A percentile compares a stretch with the other conserved stretches of the same genome.
These are phyloP conservation scores for Melanostigma gelatinosum DNA, from an alignment of 2,113 vertebrate species.

Conservation along the genomic window DNA sequence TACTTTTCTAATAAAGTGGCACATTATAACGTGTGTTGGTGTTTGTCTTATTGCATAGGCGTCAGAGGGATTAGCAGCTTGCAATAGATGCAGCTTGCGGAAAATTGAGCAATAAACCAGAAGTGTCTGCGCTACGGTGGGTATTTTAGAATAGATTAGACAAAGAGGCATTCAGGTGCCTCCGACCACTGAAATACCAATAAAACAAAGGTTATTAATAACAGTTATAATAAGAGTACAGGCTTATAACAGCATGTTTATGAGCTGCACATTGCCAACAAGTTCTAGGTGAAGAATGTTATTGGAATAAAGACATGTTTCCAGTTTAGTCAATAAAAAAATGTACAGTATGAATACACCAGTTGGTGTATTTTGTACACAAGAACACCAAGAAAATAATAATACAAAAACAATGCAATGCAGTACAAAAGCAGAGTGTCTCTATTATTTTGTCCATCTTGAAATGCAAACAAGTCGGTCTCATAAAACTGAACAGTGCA, in stretches of 20 bases:
- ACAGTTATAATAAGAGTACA: neutral
- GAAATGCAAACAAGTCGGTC: neutral
- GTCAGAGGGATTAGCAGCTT: neutral
- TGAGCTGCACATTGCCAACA: neutral
- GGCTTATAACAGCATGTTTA: neutral
- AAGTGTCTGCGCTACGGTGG: neutral
- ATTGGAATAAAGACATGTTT: neutral
- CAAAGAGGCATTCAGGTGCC: neutral
- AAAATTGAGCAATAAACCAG: slow-evolving; percentile 33
- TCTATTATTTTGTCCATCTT: neutral
- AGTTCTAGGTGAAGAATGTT: neutral
- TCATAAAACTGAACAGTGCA: neutral
- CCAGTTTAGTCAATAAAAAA: neutral
- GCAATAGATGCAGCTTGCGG: slow-evolving; percentile 24
- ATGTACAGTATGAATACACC: neutral
- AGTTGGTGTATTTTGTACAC: neutral
- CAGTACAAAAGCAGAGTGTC: neutral
- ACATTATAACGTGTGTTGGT: slow-evolving; percentile 72
- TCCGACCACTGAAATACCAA: neutral
- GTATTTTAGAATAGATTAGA: neutral
- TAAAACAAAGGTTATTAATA: slow-evolving; percentile 1
- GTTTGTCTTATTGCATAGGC: slow-evolving; percentile 11
- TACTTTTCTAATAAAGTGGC: slow-evolving; percentile 89
- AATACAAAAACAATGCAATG: neutral
- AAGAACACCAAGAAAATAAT: neutral